Evolutionary conservation across 2,888 invertebrate genomes (phyloP).

Genomic region (Lycia hirtaria): DNA sequence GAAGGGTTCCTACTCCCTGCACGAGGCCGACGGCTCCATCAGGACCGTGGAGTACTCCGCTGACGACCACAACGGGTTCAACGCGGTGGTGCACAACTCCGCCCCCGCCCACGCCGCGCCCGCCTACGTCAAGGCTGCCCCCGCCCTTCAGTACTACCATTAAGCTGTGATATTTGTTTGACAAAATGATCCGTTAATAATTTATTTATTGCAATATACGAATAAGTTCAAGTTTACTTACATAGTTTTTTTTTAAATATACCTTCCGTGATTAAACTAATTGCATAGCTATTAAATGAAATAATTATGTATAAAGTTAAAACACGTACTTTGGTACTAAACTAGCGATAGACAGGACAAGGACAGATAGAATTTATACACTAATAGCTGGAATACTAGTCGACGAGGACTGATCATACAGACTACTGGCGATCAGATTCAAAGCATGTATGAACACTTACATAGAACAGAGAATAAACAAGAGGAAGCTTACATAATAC

Average conservation of each 20-base stretch:
- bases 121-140: slow-evolving; percentile 62
- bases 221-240: slow-evolving; percentile 21
- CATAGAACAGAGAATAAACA: too few species aligned
- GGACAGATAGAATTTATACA: too few species aligned
- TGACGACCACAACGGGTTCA: slow-evolving; percentile 81
- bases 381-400: too few species aligned
- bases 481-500: too few species aligned
- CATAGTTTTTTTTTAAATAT: too few species aligned
- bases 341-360: too few species aligned
- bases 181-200: slow-evolving; percentile 48
- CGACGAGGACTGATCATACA: too few species aligned
- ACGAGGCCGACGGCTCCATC: slow-evolving; percentile 84
- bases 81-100: slow-evolving; percentile 70
- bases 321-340: not conserved
- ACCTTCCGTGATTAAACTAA: too few species aligned
- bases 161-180: slow-evolving; percentile 39
- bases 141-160: slow-evolving; percentile 64
- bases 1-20: slow-evolving; percentile 82
- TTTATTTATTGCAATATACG: slow-evolving; percentile 61
- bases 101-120: slow-evolving; percentile 65
- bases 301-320: not conserved
- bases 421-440: too few species aligned
- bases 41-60: slow-evolving; percentile 84
- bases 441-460: too few species aligned
- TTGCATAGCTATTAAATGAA: not conserved